These are phyloP conservation scores for Lagorchestes hirsutus DNA, from an alignment of 2,797 vertebrate species.

Conservation along the genomic window DNA sequence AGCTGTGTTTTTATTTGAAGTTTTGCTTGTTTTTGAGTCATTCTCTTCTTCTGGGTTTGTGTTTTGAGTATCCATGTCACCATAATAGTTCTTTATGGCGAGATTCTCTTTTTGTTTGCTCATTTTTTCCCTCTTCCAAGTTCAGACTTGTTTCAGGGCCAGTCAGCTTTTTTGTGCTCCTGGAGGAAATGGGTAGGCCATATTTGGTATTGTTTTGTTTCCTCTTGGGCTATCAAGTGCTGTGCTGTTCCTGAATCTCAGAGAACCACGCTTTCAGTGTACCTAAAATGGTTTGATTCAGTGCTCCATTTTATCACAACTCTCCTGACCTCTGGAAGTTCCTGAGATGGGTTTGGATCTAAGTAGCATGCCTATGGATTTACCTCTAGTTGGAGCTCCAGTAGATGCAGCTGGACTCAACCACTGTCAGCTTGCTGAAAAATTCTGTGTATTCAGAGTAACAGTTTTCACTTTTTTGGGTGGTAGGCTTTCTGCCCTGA, in stretches of 20 bases:
- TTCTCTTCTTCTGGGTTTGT: background rate
- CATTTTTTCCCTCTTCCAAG: background rate
- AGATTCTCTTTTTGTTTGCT: background rate
- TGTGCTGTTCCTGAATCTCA: background rate
- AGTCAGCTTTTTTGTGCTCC: background rate
- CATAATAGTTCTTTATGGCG: background rate
- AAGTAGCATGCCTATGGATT: too few relatives aligned
- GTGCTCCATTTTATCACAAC: too few relatives aligned
- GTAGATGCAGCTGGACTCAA: too few relatives aligned
- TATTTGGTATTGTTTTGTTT: too few relatives aligned
- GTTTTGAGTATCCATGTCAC: background rate
- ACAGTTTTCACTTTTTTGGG: too few relatives aligned
- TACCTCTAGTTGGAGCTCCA: too few relatives aligned
- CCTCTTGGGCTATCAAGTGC: background rate
- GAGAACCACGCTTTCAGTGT: background rate
- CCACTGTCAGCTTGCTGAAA: too few relatives aligned
- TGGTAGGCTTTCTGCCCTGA: too few relatives aligned
- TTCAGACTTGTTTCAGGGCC: background rate
- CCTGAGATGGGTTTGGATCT: background rate
- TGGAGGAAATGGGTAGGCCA: background rate
- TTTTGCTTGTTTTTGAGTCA: background rate
- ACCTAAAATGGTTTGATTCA: background rate
- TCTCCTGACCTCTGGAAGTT: background rate
- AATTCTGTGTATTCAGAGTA: too few relatives aligned
- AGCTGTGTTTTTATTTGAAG: background rate